Conservation (phyloP, 1,140 invertebrate species). For the Temnothorax nylanderi region DNA sequence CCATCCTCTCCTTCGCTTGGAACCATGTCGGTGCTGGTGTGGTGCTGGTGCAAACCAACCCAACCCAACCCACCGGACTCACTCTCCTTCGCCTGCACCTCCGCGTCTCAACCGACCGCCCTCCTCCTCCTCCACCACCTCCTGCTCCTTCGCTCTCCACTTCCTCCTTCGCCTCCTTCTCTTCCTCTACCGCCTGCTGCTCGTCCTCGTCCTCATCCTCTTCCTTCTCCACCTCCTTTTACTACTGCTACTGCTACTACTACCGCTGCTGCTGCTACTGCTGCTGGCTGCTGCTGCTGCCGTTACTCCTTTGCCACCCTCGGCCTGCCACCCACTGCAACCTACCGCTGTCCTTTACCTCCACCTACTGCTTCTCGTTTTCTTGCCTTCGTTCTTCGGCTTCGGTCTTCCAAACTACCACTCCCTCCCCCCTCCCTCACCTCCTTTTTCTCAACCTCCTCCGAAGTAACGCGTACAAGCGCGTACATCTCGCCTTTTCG, state of each 20-base stretch:
- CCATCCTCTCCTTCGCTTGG: slow-evolving; percentile 78
- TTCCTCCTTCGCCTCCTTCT: slow-evolving; percentile 58
- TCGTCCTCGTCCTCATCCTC: slow-evolving; percentile 51
- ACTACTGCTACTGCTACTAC: slow-evolving; percentile 54
- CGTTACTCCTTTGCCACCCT: slow-evolving; percentile 69
- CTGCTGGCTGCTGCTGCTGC: slow-evolving; percentile 32
- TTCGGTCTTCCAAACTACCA: slow-evolving; percentile 66
- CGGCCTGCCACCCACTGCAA: slow-evolving; percentile 72
- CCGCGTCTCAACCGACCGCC: slow-evolving; percentile 78
- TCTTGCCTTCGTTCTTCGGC: slow-evolving; percentile 68
- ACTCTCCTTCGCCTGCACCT: slow-evolving; percentile 76
- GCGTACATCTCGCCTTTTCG: slow-evolving; percentile 48
- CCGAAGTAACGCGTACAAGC: slow-evolving; percentile 69
- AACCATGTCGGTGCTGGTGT: slow-evolving; percentile 80
- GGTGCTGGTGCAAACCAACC: slow-evolving; percentile 80
- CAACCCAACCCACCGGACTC: slow-evolving; percentile 78
- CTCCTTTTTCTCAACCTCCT: slow-evolving; percentile 69
- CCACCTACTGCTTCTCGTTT: slow-evolving; percentile 68
- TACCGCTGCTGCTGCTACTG: slow-evolving; percentile 20
- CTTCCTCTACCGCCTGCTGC: slow-evolving; percentile 62
- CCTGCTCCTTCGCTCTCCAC: slow-evolving; percentile 57
- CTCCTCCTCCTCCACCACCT: slow-evolving; percentile 48
- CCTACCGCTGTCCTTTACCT: slow-evolving; percentile 70
- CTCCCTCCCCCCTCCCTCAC: slow-evolving; percentile 33
- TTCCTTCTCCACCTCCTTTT: slow-evolving; percentile 60